Conservation (phyloP, 2,888 invertebrate genomes). For the Leucania comma region DNA sequence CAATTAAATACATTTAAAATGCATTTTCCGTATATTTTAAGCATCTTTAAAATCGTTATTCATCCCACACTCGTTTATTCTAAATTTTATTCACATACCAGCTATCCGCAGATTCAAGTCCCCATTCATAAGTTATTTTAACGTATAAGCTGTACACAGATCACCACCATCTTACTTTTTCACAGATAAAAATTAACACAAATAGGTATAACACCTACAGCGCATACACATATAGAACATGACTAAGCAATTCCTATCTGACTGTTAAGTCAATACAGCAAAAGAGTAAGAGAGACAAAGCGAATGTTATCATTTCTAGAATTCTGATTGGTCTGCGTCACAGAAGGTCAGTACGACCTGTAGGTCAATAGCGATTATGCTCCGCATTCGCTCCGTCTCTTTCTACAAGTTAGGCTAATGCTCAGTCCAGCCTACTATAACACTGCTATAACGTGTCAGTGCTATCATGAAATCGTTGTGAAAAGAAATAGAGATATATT, state of each 20-base stretch:
- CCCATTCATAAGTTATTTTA: background rate
- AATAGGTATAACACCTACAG: background rate
- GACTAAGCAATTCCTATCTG: no score
- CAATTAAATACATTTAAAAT: constrained; percentile 33
- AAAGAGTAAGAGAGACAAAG: no score
- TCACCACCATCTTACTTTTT: background rate
- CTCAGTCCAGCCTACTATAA: background rate
- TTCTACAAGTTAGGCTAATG: background rate
- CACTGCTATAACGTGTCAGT: no score
- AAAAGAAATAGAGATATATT: background rate
- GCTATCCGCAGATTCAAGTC: constrained; percentile 1
- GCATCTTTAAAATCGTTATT: constrained; percentile 32
- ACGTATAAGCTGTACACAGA: background rate
- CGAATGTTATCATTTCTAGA: no score
- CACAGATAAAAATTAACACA: background rate
- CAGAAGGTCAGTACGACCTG: no score
- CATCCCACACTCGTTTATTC: constrained; percentile 23
- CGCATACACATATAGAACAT: no score
- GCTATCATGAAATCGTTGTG: no score
- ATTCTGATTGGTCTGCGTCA: no score
- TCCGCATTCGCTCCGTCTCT: no score
- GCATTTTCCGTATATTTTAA: background rate
- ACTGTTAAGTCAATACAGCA: no score
- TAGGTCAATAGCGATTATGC: no score
- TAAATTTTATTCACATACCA: constrained; percentile 50